Conservation (phyloP, 2,888 invertebrate species). For the Eristalis pertinax region DNA sequence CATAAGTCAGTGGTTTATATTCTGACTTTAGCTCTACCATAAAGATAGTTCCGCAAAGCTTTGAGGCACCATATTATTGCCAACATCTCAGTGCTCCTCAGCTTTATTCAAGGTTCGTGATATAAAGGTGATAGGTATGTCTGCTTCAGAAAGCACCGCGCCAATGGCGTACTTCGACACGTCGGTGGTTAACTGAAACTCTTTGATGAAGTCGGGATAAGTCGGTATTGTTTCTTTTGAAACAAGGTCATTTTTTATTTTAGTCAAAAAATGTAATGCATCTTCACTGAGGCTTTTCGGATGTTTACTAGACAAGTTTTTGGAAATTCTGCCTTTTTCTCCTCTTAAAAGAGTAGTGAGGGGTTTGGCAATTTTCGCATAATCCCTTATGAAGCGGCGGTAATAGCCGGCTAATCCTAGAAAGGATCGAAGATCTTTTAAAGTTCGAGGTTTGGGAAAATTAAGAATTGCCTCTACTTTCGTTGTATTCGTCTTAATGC, state of each 20-base stretch:
- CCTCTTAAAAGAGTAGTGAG: conserved; percentile 37
- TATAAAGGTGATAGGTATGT: conserved; percentile 53
- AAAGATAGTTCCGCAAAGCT: conserved; percentile 76
- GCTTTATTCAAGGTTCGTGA: conserved; percentile 46
- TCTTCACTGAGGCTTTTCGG: neutral
- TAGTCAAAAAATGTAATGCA: conserved; percentile 29
- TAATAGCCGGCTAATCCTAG: conserved; percentile 4
- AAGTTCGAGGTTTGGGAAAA: neutral
- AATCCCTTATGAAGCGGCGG: conserved; percentile 41
- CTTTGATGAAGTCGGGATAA: conserved; percentile 24
- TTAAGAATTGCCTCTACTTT: neutral
- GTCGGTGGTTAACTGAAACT: conserved; percentile 73
- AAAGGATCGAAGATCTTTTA: neutral
- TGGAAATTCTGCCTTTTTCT: conserved; percentile 38
- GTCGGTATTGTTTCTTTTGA: conserved; percentile 20
- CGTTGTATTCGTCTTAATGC: neutral
- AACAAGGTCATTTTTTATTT: conserved; percentile 25
- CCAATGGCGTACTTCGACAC: conserved; percentile 74
- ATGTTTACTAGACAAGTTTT: conserved; percentile 27
- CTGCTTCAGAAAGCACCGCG: conserved; percentile 74
- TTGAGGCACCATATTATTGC: too few relatives aligned
- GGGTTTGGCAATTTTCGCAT: conserved; percentile 29
- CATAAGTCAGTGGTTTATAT: neutral
- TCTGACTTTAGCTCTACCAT: conserved; percentile 74
- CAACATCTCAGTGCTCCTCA: conserved; percentile 41